phyloP scores from a whole-genome alignment of 2,888 invertebrate genomes.

The Toxonevra muliebris region DNA sequence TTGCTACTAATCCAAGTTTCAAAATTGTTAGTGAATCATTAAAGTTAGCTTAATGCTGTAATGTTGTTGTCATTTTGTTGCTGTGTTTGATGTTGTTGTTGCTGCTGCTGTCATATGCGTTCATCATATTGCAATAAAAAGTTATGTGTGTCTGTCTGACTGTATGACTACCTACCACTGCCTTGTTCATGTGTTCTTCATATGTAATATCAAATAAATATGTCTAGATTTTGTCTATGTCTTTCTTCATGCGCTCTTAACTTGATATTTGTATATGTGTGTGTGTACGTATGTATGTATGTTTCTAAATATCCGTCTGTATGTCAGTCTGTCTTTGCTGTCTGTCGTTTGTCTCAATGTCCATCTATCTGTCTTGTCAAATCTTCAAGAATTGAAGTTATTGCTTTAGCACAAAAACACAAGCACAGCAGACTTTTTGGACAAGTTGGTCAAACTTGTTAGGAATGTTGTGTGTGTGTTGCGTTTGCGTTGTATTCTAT shows the following conservation, averaged over 20 bases:
- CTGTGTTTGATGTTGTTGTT: neutral
- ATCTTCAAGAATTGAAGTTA: slow-evolving; percentile 24
- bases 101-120: slow-evolving; percentile 17
- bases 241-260: slow-evolving; percentile 39
- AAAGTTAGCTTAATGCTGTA: no score
- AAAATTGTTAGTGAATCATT: no score
- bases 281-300: slow-evolving; percentile 28
- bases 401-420: neutral
- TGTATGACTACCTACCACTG: no score
- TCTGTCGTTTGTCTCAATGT: neutral
- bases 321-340: slow-evolving; percentile 9
- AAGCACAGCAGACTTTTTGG: slow-evolving; percentile 9
- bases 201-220: neutral
- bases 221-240: slow-evolving; percentile 37
- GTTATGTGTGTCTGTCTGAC: neutral
- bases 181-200: no score
- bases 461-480: slow-evolving; percentile 31
- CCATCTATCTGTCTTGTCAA: slow-evolving; percentile 11
- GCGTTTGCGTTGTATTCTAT: neutral
- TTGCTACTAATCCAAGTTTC: no score
- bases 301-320: slow-evolving; percentile 20
- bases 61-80: neutral
- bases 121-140: neutral
- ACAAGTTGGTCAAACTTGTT: slow-evolving; percentile 43
- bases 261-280: slow-evolving; percentile 37